phyloP scores from a whole-genome alignment of 2,888 invertebrate species.

The Microdon myrmicae region DNA sequence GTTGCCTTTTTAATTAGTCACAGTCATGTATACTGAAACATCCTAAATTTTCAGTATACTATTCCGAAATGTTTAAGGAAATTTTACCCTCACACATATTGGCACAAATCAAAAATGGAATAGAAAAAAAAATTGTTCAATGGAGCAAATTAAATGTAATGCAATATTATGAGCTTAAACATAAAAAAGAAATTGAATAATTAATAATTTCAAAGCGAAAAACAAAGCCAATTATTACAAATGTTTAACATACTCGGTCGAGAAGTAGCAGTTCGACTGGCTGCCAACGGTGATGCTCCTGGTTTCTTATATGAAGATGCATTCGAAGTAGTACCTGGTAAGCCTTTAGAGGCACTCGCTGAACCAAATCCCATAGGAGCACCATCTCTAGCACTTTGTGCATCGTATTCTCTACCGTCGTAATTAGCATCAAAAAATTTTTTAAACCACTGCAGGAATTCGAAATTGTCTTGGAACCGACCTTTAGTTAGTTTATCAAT shows the following conservation, averaged over 20 bases:
- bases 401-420: slow-evolving; percentile 93
- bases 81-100: too few species aligned
- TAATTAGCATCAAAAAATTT: slow-evolving; percentile 99
- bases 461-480: slow-evolving; percentile 99
- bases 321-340: slow-evolving; percentile 60
- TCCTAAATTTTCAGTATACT: too few species aligned
- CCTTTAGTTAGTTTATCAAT: slow-evolving; percentile 86
- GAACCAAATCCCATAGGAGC: slow-evolving; percentile 83
- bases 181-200: too few species aligned
- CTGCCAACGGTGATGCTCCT: slow-evolving; percentile 49
- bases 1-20: too few species aligned
- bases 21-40: too few species aligned
- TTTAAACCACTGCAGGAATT: slow-evolving; percentile 99
- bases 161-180: too few species aligned
- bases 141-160: too few species aligned
- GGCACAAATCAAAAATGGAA: too few species aligned
- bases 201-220: too few species aligned
- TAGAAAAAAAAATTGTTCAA: too few species aligned
- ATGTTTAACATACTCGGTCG: slow-evolving; percentile 62
- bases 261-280: slow-evolving; percentile 57
- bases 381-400: slow-evolving; percentile 85
- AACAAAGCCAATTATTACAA: slow-evolving; percentile 16
- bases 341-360: slow-evolving; percentile 60
- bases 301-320: slow-evolving; percentile 59
- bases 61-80: too few species aligned